Conservation (phyloP, 2,797 vertebrate species). For the Sebastes itinus region DNA sequence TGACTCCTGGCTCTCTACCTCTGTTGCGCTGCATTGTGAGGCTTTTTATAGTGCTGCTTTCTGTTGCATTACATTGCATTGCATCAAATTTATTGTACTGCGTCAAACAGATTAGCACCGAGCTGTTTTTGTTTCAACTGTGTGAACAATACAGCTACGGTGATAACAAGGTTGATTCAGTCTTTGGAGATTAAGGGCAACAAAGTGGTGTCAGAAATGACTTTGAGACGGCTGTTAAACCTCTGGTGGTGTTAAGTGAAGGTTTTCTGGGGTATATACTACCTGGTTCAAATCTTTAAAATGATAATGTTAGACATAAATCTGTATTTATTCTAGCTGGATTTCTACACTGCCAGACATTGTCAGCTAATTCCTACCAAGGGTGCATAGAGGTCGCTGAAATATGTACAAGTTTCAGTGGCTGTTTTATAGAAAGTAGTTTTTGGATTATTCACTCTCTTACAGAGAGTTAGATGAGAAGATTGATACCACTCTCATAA, state of each 20-base stretch:
- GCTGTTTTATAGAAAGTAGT: not conserved
- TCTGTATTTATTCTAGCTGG: not conserved
- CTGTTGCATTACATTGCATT: conserved; percentile 34
- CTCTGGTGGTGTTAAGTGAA: not conserved
- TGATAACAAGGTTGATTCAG: not conserved
- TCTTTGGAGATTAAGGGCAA: not conserved
- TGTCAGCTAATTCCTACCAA: not conserved
- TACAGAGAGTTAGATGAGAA: not conserved
- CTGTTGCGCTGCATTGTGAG: conserved; percentile 21
- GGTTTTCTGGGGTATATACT: not conserved
- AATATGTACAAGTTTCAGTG: not conserved
- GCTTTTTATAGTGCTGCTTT: conserved; percentile 14
- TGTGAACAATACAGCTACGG: not conserved
- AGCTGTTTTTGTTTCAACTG: conserved; percentile 8
- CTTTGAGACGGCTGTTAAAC: not conserved
- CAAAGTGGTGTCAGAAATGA: not conserved
- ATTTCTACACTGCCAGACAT: not conserved
- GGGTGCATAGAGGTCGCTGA: not conserved
- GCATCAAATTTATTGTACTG: conserved; percentile 48
- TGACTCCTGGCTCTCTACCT: conserved; percentile 42
- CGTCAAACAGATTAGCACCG: not conserved
- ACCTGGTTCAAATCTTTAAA: not conserved
- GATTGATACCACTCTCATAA: not conserved
- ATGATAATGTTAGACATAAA: not conserved
- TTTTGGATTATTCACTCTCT: not conserved